Evolutionary conservation across 2,888 invertebrate genomes (phyloP), one percentile per base, ranked within the genome.

Genomic region (Cheiracanthium punctorium): DNA sequence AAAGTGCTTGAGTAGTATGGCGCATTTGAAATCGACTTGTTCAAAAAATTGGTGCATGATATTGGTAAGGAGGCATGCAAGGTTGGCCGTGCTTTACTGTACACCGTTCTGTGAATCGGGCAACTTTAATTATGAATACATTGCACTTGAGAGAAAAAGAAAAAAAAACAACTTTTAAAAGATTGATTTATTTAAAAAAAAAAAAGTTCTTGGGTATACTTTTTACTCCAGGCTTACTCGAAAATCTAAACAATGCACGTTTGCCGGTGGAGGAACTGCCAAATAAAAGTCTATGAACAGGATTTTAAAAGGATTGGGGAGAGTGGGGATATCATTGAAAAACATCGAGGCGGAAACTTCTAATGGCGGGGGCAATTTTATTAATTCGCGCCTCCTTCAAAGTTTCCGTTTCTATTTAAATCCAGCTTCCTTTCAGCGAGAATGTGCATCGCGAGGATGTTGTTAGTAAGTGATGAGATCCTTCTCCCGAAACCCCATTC

Each of bases 371-470:
- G 24, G 58, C 69, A 69, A 69, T 69, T 69, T 69, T 69, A 69
- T 69, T 69, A 69, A 69, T 69, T 58, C 58, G 24, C 58, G 17
- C 4, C 58, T 58, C 58, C 24, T 24, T 10, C 20, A 24, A 30
- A 67, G 41, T 69, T 71, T 48, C 79, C 58, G 70, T 71, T 79
- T 79, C 52, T 41, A 79, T 79, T 79, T 79, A 79, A 79, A 79
- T 58, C 30, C 20, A 24, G 70, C 29, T 32, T 41, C 58, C 70
- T 65, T 64, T 67, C 64, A 76, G n/a, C 41, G n/a, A 33, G n/a
- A 14, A 17, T 28, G 58, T 14, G 67, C 30, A 12, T 4, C 14
- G 17, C n/a, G 14, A 14, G 29, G 20, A n/a, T n/a, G n/a, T n/a
- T n/a, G n/a, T n/a, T n/a, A n/a, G 41, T 67, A 67, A 67, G 67